These are phyloP conservation scores for Scomber scombrus DNA, from an alignment of 2,113 vertebrate genomes.

Conservation along the genomic window DNA sequence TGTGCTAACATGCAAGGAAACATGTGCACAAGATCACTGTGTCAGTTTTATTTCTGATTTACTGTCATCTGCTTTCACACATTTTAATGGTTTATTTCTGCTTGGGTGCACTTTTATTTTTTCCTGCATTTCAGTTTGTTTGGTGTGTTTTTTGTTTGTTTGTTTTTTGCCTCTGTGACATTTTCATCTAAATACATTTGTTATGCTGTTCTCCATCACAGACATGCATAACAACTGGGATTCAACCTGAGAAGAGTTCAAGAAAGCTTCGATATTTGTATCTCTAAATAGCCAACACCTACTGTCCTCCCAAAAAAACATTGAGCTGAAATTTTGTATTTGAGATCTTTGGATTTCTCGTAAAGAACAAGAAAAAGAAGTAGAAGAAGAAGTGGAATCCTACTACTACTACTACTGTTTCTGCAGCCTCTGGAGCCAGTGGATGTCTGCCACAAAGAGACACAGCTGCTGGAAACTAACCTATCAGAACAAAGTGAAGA, in stretches of 20 bases:
- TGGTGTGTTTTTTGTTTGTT: neutral
- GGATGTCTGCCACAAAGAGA: too few relatives aligned
- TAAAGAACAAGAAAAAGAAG: too few relatives aligned
- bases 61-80: constrained; percentile 17
- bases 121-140: neutral
- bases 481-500: too few relatives aligned
- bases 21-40: neutral
- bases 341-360: too few relatives aligned
- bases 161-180: constrained; percentile 31
- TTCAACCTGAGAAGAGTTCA: constrained; percentile 12
- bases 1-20: constrained; percentile 13
- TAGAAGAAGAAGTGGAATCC: too few relatives aligned
- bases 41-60: neutral
- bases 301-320: too few relatives aligned
- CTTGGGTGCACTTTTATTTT: constrained; percentile 3
- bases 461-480: too few relatives aligned
- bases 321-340: too few relatives aligned
- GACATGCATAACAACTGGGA: constrained; percentile 6
- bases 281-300: neutral
- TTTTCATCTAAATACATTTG: constrained; percentile 44
- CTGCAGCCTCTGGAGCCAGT: too few relatives aligned
- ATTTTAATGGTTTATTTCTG: constrained; percentile 36
- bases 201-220: neutral
- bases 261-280: constrained; percentile 1
- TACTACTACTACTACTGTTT: too few relatives aligned